A percentile compares a stretch with the other conserved stretches of the same genome.
These are phyloP conservation scores for Lordiphosa stackelbergi DNA, from an alignment of 1,140 invertebrate species.

Conservation along the genomic window DNA sequence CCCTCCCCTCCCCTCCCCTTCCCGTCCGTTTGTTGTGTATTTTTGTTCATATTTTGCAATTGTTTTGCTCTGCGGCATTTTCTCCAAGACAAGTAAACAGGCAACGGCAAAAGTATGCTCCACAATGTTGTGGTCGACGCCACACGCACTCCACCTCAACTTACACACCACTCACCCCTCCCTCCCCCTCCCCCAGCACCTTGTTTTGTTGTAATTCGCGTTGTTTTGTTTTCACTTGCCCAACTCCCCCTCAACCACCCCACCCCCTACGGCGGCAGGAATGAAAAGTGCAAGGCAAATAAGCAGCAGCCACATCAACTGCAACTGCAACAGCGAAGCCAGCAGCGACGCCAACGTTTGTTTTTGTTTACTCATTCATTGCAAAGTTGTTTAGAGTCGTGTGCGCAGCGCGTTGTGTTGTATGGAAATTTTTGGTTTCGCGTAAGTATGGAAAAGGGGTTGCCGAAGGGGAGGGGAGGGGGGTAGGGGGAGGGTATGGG, in stretches of 20 bases:
- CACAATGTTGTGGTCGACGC: conserved; percentile 55
- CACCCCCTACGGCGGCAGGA: conserved; percentile 28
- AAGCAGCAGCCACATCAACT: conserved; percentile 40
- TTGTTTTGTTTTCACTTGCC: conserved; percentile 65
- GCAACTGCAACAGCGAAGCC: conserved; percentile 31
- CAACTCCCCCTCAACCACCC: conserved; percentile 13
- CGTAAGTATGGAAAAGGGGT: conserved; percentile 4
- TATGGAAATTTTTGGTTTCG: conserved; percentile 40
- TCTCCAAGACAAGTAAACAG: conserved; percentile 59
- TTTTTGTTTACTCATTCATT: conserved; percentile 74
- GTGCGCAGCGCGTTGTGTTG: conserved; percentile 39
- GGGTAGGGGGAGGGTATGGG: no score
- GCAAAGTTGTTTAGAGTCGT: conserved; percentile 68
- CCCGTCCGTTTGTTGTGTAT: conserved; percentile 26
- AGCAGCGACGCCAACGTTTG: conserved; percentile 52
- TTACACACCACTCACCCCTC: conserved; percentile 24
- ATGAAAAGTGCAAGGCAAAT: conserved; percentile 65
- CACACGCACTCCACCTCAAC: conserved; percentile 35
- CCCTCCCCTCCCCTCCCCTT: conserved; percentile 2
- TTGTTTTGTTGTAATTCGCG: conserved; percentile 53
- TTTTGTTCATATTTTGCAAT: conserved; percentile 71
- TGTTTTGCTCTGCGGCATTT: conserved; percentile 69
- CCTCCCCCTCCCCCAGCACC: conserved; percentile 19
- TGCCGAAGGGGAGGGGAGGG: conserved; percentile 1
- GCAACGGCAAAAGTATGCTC: conserved; percentile 35